These are phyloP conservation scores for Nanorana parkeri DNA, from an alignment of 2,113 vertebrate species.

Conservation along the genomic window DNA sequence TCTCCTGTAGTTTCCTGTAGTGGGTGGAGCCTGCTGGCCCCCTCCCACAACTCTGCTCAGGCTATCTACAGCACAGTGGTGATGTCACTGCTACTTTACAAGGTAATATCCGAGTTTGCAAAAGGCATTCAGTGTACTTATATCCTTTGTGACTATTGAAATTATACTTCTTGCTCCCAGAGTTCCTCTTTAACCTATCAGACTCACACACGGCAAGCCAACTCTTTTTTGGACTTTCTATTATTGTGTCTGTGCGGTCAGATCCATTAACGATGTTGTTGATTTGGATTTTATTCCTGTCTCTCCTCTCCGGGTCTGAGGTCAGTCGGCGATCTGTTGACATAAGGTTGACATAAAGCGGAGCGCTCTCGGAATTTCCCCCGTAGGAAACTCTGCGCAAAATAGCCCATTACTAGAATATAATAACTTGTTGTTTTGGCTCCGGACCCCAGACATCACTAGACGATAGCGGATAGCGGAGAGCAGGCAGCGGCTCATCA, in stretches of 20 bases:
- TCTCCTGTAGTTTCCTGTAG: too few relatives aligned
- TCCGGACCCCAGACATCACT: not conserved
- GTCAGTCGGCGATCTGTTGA: constrained; percentile 31
- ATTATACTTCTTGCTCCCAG: too few relatives aligned
- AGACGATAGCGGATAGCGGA: not conserved
- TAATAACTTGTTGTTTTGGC: constrained; percentile 30
- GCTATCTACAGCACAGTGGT: too few relatives aligned
- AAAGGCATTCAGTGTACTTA: too few relatives aligned
- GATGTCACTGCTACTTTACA: too few relatives aligned
- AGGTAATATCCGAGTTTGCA: too few relatives aligned
- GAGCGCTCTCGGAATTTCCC: constrained; percentile 38
- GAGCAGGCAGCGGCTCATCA: not conserved
- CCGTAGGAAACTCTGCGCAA: constrained; percentile 27
- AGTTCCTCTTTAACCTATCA: too few relatives aligned
- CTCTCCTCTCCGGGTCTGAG: not conserved
- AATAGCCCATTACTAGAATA: constrained; percentile 1
- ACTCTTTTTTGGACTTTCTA: not conserved
- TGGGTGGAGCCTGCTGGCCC: too few relatives aligned
- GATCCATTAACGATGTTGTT: not conserved
- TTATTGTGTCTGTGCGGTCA: constrained; percentile 3
- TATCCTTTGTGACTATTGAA: too few relatives aligned
- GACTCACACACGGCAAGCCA: too few relatives aligned
- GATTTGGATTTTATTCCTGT: not conserved
- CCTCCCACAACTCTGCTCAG: too few relatives aligned
- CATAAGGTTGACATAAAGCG: constrained; percentile 1